Evolutionary conservation across 2,888 invertebrate genomes (phyloP).

Genomic region (Seladonia tumulorum): DNA sequence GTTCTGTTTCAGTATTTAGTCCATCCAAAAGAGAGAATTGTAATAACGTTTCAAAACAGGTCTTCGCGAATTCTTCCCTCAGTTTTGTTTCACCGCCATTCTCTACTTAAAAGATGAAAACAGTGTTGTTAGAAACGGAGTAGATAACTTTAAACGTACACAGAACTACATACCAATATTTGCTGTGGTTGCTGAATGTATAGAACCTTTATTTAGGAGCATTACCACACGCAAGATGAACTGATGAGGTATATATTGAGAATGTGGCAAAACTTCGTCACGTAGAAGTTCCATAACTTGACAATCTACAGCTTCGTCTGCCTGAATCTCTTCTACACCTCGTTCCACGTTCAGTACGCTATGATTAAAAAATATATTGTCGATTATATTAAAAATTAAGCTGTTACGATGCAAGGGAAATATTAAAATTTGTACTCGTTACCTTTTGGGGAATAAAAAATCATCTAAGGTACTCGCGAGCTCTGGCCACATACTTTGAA

Average conservation of each 20-base stretch:
- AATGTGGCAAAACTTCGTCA: slow-evolving; percentile 93
- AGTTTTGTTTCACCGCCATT: slow-evolving; percentile 86
- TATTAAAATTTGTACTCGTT: slow-evolving; percentile 59
- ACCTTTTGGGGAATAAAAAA: slow-evolving; percentile 95
- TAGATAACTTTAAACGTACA: slow-evolving; percentile 3
- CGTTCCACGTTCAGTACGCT: slow-evolving; percentile 85
- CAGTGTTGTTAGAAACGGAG: background rate
- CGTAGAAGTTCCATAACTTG: slow-evolving; percentile 92
- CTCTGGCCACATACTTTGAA: slow-evolving; percentile 93
- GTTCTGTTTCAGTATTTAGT: slow-evolving; percentile 83
- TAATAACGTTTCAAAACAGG: slow-evolving; percentile 97
- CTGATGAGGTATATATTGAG: slow-evolving; percentile 91
- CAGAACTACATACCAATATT: slow-evolving; percentile 84
- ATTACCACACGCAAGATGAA: slow-evolving; percentile 93
- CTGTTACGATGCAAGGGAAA: background rate
- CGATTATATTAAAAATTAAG: background rate
- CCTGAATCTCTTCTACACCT: slow-evolving; percentile 85
- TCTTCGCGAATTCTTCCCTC: slow-evolving; percentile 97
- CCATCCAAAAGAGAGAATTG: slow-evolving; percentile 96
- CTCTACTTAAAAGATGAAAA: slow-evolving; percentile 67
- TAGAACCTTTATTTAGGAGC: slow-evolving; percentile 93
- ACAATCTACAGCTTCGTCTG: slow-evolving; percentile 93
- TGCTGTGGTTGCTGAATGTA: slow-evolving; percentile 90
- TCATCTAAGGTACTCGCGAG: slow-evolving; percentile 94
- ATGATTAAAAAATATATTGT: slow-evolving; percentile 22